Percentiles rank a stretch among this genome's conserved stretches.
phyloP scores from a whole-genome alignment of 2,113 vertebrate species.

The Antechinus flavipes region DNA sequence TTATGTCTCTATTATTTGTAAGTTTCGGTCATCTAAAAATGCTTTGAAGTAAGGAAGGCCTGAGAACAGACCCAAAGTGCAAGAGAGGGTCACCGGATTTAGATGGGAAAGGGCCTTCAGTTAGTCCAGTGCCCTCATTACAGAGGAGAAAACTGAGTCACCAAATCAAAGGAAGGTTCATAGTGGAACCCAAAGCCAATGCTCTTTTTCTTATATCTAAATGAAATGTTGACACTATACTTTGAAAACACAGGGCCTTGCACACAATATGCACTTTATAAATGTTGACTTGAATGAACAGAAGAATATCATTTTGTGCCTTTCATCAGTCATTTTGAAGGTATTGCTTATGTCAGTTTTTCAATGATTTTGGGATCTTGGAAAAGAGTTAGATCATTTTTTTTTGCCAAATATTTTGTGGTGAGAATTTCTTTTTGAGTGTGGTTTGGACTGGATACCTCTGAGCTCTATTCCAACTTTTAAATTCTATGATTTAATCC shows the following conservation, averaged over 20 bases:
- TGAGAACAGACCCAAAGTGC: neutral
- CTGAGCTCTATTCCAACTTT: neutral
- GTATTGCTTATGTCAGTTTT: neutral
- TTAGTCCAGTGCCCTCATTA: neutral
- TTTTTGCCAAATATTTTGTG: neutral
- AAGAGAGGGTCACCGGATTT: neutral
- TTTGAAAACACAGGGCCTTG: neutral
- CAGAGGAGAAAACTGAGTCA: neutral
- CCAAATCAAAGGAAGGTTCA: neutral
- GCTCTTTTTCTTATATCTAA: neutral
- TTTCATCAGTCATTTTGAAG: neutral
- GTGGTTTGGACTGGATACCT: neutral
- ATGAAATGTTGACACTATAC: neutral
- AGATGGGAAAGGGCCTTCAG: neutral
- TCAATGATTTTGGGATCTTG: neutral
- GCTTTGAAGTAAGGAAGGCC: neutral
- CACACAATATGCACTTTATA: neutral
- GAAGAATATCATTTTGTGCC: neutral
- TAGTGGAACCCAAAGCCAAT: neutral
- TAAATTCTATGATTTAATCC: neutral
- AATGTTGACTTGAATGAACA: neutral
- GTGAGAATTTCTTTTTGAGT: neutral
- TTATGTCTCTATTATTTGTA: neutral
- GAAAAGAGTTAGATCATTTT: neutral
- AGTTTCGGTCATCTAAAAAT: constrained; percentile 6